Percentiles rank a stretch among this genome's conserved stretches.
Conservation (phyloP, 2,113 vertebrate genomes). For the Pelmatolapia mariae region DNA sequence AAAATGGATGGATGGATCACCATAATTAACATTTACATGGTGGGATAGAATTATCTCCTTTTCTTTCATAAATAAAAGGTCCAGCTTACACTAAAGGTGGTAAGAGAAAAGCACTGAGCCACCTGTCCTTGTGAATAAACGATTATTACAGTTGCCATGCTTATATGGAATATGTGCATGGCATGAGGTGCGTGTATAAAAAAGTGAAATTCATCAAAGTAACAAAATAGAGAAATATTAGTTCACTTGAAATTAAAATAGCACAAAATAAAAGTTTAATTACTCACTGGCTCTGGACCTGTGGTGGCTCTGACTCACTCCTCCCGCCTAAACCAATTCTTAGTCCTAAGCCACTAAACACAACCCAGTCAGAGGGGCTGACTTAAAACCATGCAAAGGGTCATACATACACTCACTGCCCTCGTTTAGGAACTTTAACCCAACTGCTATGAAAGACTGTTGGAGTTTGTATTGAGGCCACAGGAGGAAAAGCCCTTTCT, state of each 20-base stretch:
- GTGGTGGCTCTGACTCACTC: neutral
- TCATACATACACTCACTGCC: neutral
- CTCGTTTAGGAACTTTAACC: neutral
- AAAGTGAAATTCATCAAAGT: neutral
- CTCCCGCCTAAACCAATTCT: neutral
- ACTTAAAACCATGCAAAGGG: neutral
- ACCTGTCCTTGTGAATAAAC: neutral
- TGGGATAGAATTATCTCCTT: rapidly evolving
- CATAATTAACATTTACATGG: neutral
- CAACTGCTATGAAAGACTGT: neutral
- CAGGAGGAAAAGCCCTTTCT: neutral
- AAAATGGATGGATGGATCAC: neutral
- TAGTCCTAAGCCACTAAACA: neutral
- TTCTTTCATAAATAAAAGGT: neutral
- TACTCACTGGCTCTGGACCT: neutral
- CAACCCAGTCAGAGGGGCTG: neutral
- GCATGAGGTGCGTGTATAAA: neutral
- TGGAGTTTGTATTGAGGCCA: neutral
- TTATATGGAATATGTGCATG: neutral
- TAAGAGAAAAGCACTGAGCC: neutral
- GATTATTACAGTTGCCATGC: neutral
- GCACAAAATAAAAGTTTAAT: neutral
- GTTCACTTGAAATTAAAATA: neutral
- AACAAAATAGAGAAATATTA: rapidly evolving
- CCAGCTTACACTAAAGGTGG: neutral